Base-by-base conservation (phyloP, 1,140 invertebrate species). In the Eriocheir sinensis region DNA sequence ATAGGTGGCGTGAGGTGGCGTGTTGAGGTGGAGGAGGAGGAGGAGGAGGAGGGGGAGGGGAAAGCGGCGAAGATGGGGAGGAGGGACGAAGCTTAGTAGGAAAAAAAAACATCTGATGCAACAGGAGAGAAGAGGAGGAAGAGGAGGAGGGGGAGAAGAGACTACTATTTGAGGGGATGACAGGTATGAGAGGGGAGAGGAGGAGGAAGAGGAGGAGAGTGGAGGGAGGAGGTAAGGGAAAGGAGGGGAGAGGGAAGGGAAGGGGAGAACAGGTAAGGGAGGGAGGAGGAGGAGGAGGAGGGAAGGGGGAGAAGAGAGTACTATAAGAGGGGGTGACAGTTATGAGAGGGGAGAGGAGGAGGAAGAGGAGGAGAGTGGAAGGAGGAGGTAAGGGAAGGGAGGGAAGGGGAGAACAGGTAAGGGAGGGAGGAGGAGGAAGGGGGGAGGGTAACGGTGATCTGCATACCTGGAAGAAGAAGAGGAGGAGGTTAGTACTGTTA, bases 1-100 rank as follows among this genome's bases (percentile, higher is more conserved):
- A 85, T 1, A 38, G n/a, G 40, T 85, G 81, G 81, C 81, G 81
- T 85, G 81, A 85, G 81, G 81, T 34, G 81, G 81, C 12, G 81
- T 3, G 53, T 27, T 72, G 53, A 27, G 53, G 21, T n/a, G n/a
- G n/a, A n/a, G n/a, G n/a, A n/a, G n/a, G n/a, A n/a, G n/a, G n/a
- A 21, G 81, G 81, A 34, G 79, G 34, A 34, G 9, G 79, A 81
- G 8, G 12, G 12, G 8, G 27, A n/a, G n/a, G 8, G 79, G 79
- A 27, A 12, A 12, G 53, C 12, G 27, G 79, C n/a, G 3, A 38
- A 38, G 81, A 38, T 32, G 81, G 32, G 81, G n/a, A 34, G 34
- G 32, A 12, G 81, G 30, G 81, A 12, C 27, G 40, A 34, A 12
- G 3, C 15, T 32, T 85, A 34, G 4, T 27, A 3, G 79, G 32